Percentiles rank a stretch among this genome's conserved stretches.
Evolutionary conservation across 2,888 invertebrate genomes (phyloP).

Genomic region (Urechis unicinctus): DNA sequence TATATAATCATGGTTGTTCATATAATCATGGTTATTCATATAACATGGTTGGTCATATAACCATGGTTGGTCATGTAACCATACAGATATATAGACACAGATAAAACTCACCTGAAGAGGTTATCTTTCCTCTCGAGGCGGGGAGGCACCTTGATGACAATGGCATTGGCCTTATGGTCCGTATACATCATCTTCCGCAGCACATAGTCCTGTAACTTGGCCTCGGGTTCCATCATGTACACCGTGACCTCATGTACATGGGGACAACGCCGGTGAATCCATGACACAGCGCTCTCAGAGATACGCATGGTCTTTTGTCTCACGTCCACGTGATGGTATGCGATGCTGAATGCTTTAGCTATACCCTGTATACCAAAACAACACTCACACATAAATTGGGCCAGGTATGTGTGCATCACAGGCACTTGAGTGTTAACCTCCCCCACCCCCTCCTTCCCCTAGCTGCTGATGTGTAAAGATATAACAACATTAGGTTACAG

Average conservation of each 20-base stretch:
- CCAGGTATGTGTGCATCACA: too few relatives aligned
- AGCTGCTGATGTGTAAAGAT: too few relatives aligned
- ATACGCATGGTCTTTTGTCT: conserved; percentile 43
- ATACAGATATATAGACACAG: too few relatives aligned
- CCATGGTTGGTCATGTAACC: too few relatives aligned
- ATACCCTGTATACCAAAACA: conserved; percentile 35
- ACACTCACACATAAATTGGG: too few relatives aligned
- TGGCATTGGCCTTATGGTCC: conserved; percentile 33
- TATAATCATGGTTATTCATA: too few relatives aligned
- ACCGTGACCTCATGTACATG: conserved; percentile 38
- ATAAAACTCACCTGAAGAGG: conserved; percentile 43
- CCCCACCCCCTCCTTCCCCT: too few relatives aligned
- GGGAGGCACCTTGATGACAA: conserved; percentile 30
- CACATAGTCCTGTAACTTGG: conserved; percentile 33
- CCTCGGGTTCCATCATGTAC: conserved; percentile 45
- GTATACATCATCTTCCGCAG: conserved; percentile 45
- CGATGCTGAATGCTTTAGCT: conserved; percentile 47
- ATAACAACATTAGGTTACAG: too few relatives aligned
- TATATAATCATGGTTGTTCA: too few relatives aligned
- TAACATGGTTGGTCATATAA: too few relatives aligned
- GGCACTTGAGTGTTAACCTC: too few relatives aligned
- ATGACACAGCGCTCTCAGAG: conserved; percentile 44
- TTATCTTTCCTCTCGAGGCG: conserved; percentile 46
- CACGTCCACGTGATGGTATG: conserved; percentile 45
- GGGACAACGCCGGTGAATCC: conserved; percentile 44